Conservation (phyloP, 2,797 vertebrate genomes). For the Anolis apletophallus region DNA sequence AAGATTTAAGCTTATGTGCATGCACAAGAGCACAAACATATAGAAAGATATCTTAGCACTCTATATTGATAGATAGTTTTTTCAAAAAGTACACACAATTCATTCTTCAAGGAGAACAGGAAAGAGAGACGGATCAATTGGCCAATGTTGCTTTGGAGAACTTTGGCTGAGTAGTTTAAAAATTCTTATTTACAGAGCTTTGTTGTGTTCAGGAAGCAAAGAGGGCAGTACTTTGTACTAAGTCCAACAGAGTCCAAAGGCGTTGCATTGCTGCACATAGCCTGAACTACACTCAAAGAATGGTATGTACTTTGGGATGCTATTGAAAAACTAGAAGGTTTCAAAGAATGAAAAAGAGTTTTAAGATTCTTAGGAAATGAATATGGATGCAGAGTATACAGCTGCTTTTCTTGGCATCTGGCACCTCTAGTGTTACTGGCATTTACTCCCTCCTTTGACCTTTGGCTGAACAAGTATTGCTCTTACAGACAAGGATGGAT, state of each 20-base stretch:
- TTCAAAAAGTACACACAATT: neutral
- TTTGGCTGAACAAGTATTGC: neutral
- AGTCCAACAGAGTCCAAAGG: neutral
- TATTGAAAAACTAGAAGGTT: constrained; percentile 24
- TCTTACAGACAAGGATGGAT: constrained; percentile 3
- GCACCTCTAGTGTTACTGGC: constrained; percentile 9
- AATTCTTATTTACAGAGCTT: neutral
- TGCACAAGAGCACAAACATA: too few relatives aligned
- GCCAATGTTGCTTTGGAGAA: neutral
- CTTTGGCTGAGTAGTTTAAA: constrained; percentile 5
- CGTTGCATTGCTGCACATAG: neutral
- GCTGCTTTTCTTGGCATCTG: neutral
- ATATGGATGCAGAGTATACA: neutral
- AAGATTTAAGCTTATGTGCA: neutral
- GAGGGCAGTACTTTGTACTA: constrained; percentile 2
- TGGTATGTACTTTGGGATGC: constrained; percentile 18
- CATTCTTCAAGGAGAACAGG: constrained; percentile 1
- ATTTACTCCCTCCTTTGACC: neutral
- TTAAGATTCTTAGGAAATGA: constrained; percentile 46
- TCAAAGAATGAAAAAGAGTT: constrained; percentile 44
- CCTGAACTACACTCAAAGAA: constrained; percentile 17
- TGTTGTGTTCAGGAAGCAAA: neutral
- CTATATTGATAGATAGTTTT: too few relatives aligned
- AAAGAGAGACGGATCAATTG: neutral
- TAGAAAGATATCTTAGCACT: too few relatives aligned